Conservation (phyloP, 2,888 invertebrate genomes). For the Serrognathus titanus region DNA sequence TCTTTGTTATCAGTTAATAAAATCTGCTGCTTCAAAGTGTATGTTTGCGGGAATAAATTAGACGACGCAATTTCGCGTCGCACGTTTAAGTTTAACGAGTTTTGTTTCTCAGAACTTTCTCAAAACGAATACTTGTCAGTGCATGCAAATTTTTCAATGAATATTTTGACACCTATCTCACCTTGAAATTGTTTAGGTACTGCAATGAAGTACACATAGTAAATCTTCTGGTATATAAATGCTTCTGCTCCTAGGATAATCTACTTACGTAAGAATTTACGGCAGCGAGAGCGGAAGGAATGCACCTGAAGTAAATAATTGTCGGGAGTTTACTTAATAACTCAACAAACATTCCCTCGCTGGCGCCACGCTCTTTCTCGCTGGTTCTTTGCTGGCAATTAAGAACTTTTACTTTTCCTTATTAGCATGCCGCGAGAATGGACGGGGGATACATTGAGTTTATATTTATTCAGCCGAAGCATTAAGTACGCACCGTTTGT, state of each 20-base stretch:
- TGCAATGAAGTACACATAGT: too few species aligned
- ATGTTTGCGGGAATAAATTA: not conserved
- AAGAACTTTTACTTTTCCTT: slow-evolving; percentile 15
- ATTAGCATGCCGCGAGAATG: slow-evolving; percentile 11
- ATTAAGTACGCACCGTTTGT: not conserved
- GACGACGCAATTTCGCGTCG: not conserved
- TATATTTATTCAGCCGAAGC: not conserved
- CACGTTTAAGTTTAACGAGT: not conserved
- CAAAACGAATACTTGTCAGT: not conserved
- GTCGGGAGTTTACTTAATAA: slow-evolving; percentile 7
- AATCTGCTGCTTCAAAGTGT: not conserved
- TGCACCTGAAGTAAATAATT: slow-evolving; percentile 6
- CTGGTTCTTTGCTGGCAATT: slow-evolving; percentile 9
- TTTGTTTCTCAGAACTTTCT: not conserved
- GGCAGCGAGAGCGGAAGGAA: not conserved
- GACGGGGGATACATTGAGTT: not conserved
- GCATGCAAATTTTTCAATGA: slow-evolving; percentile 2
- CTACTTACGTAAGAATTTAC: too few species aligned
- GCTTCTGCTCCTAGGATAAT: too few species aligned
- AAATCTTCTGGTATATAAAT: too few species aligned
- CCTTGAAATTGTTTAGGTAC: too few species aligned
- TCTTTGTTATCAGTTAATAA: not conserved
- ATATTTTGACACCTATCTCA: not conserved
- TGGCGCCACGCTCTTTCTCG: slow-evolving; percentile 17
- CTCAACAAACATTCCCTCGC: slow-evolving; percentile 14